phyloP scores from a whole-genome alignment of 1,140 invertebrate genomes.

The Hyles vespertilio region DNA sequence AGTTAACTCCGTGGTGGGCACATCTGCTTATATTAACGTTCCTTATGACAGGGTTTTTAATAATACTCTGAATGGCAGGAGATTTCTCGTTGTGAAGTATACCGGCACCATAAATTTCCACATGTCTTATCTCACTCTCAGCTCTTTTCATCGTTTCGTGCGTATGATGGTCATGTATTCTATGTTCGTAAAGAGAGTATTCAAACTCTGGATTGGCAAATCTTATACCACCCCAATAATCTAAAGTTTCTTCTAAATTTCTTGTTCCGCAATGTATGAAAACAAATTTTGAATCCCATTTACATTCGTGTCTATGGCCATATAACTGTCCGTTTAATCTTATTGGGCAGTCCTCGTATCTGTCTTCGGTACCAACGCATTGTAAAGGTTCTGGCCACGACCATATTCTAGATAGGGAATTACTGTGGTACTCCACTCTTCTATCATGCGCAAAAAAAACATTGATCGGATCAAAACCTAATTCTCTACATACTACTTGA shows the following conservation, averaged over 20 bases:
- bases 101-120: constrained; percentile 96
- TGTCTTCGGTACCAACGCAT: constrained; percentile 89
- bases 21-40: constrained; percentile 90
- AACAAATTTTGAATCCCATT: constrained; percentile 93
- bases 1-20: constrained; percentile 94
- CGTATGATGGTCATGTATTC: constrained; percentile 87
- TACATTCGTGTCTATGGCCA: constrained; percentile 88
- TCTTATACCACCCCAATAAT: constrained; percentile 98
- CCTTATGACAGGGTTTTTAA: constrained; percentile 88
- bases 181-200: constrained; percentile 87
- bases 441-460: constrained; percentile 88
- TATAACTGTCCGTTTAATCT: constrained; percentile 92
- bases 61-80: constrained; percentile 92
- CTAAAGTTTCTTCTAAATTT: constrained; percentile 80
- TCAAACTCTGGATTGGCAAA: constrained; percentile 95
- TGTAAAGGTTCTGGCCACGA: constrained; percentile 96
- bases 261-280: constrained; percentile 94
- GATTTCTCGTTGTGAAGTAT: constrained; percentile 97
- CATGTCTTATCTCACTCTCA: constrained; percentile 87
- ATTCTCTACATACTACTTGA: constrained; percentile 94
- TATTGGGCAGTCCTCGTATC: constrained; percentile 91
- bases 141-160: constrained; percentile 80
- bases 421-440: constrained; percentile 89
- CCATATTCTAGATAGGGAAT: constrained; percentile 89
- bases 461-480: constrained; percentile 94